Percentiles rank a stretch among this genome's conserved stretches.
These are phyloP conservation scores for Eudyptes chrysolophus DNA, from an alignment of 2,113 vertebrate species.

Conservation along the genomic window DNA sequence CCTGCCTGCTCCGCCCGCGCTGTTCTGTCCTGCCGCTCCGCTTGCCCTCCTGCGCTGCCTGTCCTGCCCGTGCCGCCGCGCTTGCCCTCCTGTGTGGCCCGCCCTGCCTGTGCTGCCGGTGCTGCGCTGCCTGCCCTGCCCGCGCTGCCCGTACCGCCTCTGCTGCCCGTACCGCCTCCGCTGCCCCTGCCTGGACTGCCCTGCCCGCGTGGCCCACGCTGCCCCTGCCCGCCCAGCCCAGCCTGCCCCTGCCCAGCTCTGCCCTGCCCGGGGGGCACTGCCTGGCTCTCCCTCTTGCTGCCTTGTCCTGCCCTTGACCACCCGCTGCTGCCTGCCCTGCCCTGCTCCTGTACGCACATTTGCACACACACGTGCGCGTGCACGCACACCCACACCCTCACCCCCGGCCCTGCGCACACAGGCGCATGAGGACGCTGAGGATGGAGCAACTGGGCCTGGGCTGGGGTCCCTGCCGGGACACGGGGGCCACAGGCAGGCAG, in stretches of 20 bases:
- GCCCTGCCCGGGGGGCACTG: neutral
- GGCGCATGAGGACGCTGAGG: neutral
- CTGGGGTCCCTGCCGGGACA: accelerated
- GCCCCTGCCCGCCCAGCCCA: neutral
- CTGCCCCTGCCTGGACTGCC: neutral
- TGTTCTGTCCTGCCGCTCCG: neutral
- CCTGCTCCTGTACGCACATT: neutral
- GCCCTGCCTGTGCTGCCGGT: neutral
- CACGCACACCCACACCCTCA: neutral
- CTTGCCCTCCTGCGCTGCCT: too few relatives aligned
- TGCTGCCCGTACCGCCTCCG: neutral
- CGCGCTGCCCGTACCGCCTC: neutral
- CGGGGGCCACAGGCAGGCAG: too few relatives aligned
- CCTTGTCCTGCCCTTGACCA: neutral
- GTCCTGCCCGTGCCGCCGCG: neutral
- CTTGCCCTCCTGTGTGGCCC: neutral
- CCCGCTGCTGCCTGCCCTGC: neutral
- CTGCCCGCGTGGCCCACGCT: accelerated
- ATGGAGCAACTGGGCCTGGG: neutral
- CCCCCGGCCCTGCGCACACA: too few relatives aligned
- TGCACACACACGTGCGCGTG: neutral
- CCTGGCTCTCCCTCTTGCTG: neutral
- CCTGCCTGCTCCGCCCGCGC: neutral
- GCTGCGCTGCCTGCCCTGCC: neutral
- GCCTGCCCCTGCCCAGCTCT: neutral